Percentiles rank a stretch among this genome's conserved stretches.
Conservation (phyloP, 2,113 vertebrate species). For the Amazona vittata region DNA sequence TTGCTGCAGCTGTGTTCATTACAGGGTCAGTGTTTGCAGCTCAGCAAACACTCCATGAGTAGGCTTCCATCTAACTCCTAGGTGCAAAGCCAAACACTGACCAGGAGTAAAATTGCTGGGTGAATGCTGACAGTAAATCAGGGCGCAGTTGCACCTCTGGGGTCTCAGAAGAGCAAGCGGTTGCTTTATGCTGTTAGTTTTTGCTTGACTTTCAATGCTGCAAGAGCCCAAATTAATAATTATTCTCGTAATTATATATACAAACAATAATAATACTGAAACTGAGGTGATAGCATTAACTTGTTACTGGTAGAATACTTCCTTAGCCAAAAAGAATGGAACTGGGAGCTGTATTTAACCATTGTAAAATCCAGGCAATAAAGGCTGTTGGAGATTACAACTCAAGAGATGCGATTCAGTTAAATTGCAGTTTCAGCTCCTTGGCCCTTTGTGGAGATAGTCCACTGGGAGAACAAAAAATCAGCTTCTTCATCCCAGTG, state of each 20-base stretch:
- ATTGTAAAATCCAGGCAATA: neutral
- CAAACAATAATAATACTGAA: neutral
- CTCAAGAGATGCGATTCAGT: neutral
- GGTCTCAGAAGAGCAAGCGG: neutral
- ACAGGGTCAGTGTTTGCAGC: neutral
- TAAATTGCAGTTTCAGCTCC: neutral
- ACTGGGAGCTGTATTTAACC: neutral
- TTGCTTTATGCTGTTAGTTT: neutral
- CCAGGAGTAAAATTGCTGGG: neutral
- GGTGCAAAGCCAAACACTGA: neutral
- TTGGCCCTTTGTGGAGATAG: neutral
- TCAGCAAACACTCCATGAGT: neutral
- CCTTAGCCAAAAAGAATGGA: neutral
- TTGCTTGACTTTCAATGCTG: neutral
- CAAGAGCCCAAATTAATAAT: neutral
- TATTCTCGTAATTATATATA: neutral
- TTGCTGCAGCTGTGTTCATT: neutral
- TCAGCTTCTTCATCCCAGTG: neutral
- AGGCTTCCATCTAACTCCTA: neutral
- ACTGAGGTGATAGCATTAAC: neutral
- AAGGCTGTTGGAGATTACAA: neutral
- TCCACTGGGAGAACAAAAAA: neutral
- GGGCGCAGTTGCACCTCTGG: neutral
- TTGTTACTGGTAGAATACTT: neutral
- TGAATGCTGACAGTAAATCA: neutral